Evolutionary conservation across 2,113 vertebrate genomes (phyloP).

Genomic region (Chaenocephalus aceratus): DNA sequence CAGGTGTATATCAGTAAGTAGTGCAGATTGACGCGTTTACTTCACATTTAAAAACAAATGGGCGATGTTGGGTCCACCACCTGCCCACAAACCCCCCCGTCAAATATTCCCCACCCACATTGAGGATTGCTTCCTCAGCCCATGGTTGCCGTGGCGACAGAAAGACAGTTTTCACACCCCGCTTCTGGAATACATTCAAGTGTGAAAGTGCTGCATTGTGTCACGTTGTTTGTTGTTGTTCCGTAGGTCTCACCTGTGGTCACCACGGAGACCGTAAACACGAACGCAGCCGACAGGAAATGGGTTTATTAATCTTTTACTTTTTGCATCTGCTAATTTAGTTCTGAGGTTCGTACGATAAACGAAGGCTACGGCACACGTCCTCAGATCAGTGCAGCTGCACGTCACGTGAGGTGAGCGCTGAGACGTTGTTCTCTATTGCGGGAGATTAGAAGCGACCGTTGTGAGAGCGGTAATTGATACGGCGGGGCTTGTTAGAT

Average conservation of each 20-base stretch:
- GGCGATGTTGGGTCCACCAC: too few relatives aligned
- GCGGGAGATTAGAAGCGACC: constrained; percentile 43
- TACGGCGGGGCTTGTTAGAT: constrained; percentile 53
- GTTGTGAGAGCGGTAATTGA: constrained; percentile 55
- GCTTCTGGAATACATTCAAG: not conserved
- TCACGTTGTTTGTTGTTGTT: not conserved
- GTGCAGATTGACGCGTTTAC: too few relatives aligned
- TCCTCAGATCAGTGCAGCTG: constrained; percentile 40
- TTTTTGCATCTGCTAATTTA: constrained; percentile 30
- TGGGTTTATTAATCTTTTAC: accelerated
- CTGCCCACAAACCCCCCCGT: too few relatives aligned
- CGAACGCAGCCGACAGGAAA: not conserved
- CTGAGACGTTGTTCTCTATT: constrained; percentile 45
- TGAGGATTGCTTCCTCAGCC: too few relatives aligned
- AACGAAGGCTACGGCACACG: constrained; percentile 30
- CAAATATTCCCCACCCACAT: too few relatives aligned
- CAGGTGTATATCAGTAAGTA: too few relatives aligned
- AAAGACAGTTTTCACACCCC: not conserved
- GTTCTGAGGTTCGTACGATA: not conserved
- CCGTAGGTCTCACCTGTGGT: constrained; percentile 12
- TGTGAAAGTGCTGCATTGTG: not conserved
- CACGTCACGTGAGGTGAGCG: constrained; percentile 16
- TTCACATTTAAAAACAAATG: too few relatives aligned
- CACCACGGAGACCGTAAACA: not conserved
- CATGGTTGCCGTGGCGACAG: too few relatives aligned